phyloP scores from a whole-genome alignment of 35 echinoderm and acorn worm genomes.

The Nesometra sesokonis region DNA sequence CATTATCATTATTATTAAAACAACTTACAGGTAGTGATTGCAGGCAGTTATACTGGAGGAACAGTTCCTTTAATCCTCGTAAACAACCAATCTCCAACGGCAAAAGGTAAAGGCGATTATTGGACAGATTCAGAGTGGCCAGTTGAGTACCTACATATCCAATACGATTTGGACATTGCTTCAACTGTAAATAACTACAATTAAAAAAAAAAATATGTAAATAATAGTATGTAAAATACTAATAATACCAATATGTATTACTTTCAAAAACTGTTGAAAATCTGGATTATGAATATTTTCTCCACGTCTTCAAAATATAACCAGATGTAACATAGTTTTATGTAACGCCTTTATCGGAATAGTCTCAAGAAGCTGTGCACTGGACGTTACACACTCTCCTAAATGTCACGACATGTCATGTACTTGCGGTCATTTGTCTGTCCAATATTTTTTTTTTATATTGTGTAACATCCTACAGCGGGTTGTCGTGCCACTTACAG shows the following conservation, averaged over 20 bases:
- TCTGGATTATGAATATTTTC: no score
- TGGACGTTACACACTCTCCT: neutral
- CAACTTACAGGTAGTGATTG: constrained; percentile 76
- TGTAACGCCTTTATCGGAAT: no score
- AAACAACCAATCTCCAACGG: constrained; percentile 80
- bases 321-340: no score
- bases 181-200: constrained; percentile 82
- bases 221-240: no score
- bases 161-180: constrained; percentile 60
- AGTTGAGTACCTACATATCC: constrained; percentile 87
- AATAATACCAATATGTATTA: no score
- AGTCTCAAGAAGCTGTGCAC: no score
- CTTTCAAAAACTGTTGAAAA: no score
- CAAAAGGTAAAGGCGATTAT: constrained; percentile 55
- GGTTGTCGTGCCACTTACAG: no score
- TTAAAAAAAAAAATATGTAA: constrained; percentile 15
- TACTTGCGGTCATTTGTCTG: neutral
- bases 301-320: no score
- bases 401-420: neutral
- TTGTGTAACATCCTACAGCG: no score
- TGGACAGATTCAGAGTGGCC: constrained; percentile 77
- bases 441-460: neutral
- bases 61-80: constrained; percentile 78
- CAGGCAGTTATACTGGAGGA: constrained; percentile 98
- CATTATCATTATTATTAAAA: no score